Evolutionary conservation across 2,888 invertebrate species (phyloP), one percentile per base, ranked within the genome.

Genomic region (Ormyrus labotus): DNA sequence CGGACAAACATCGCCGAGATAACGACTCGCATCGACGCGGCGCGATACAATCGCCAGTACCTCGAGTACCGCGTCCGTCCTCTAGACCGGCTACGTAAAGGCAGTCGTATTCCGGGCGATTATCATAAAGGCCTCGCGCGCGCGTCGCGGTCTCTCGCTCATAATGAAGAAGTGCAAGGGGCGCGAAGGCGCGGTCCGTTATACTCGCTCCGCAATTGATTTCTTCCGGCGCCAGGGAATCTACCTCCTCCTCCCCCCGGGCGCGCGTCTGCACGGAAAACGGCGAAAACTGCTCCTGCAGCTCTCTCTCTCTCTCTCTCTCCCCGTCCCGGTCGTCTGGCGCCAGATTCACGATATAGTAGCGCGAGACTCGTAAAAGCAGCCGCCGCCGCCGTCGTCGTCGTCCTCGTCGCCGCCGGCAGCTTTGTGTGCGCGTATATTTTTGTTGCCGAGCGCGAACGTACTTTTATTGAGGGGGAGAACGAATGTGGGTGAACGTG

Each of bases 201-300:
- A 34, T 34, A 34, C 34, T 4, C 34, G 34, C 51, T 10, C 63
- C 53, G 77, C 73, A 74, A 81, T 81, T 81, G 81, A 81, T 81
- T 81, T 81, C 73, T 77, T 78, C 74, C 73, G 81, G 78, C 81
- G 81, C 81, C 81, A 67, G 34, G 19, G 72, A 64, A 69, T 69
- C 60, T 51, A 57, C 47, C 19, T 34, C 7, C 68, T 3, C 55
- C 68, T 3, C 55, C 45, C n/a, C 6, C 19, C n/a, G 19, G 47
- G 51, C 19, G 34, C 45, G 9, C 53, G 63, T 1, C 45, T 34
- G 63, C 68, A 55, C 55, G 10, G 11, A 57, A 13, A 64, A 19
- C 73, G 45, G 13, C 72, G 48, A 73, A 19, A 64, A 34, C 34
- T 34, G 65, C 48, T 71, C 51, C 51, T 60, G 63, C 51, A 2